These are phyloP conservation scores for Periparus ater DNA, from an alignment of 2,797 vertebrate species.

Conservation along the genomic window DNA sequence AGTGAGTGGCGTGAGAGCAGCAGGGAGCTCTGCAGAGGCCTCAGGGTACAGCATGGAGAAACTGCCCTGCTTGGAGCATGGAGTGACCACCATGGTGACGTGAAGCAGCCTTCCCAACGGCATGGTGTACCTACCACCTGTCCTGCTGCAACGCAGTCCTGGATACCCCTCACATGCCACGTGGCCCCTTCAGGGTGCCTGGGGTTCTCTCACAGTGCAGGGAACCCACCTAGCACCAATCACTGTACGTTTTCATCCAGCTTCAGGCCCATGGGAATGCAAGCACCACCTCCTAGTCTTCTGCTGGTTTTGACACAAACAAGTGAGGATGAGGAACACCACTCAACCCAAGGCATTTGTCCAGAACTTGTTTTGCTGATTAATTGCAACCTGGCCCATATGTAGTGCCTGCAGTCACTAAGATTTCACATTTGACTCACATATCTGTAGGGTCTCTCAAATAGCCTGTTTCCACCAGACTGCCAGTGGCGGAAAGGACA, in stretches of 20 bases:
- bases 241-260: background rate
- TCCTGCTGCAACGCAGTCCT: background rate
- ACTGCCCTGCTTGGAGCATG: no score
- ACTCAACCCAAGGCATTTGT: background rate
- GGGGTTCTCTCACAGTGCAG: background rate
- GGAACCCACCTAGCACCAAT: background rate
- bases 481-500: background rate
- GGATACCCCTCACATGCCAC: fast-evolving
- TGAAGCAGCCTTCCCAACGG: no score
- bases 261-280: background rate
- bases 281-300: background rate
- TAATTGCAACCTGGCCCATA: background rate
- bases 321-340: background rate
- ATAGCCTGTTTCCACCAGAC: background rate
- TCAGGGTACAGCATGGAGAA: fast-evolving
- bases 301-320: background rate
- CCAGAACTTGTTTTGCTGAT: background rate
- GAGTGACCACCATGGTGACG: no score
- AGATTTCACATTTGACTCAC: background rate
- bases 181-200: background rate
- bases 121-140: fast-evolving
- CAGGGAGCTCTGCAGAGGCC: background rate
- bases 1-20: fast-evolving
- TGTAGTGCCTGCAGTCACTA: fast-evolving
- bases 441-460: background rate